Evolutionary conservation across 2,797 vertebrate genomes (phyloP).

Genomic region (Enteromius afrohamiltoni): DNA sequence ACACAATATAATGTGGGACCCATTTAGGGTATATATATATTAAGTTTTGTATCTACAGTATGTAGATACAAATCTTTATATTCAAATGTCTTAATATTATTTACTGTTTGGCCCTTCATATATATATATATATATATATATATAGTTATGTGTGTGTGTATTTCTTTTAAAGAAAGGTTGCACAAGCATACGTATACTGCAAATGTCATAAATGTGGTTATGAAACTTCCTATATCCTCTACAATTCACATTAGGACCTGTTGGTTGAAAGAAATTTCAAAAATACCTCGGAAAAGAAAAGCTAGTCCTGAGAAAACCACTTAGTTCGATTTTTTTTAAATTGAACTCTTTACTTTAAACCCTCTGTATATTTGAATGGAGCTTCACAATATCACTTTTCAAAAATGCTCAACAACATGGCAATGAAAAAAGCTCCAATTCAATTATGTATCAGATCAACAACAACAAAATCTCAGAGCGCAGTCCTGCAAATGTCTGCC

Average conservation of each 20-base stretch:
- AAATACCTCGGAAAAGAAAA: neutral
- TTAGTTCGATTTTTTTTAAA: neutral
- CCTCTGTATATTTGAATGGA: neutral
- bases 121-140: no score
- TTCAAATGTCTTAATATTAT: no score
- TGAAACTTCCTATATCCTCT: neutral
- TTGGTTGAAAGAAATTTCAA: neutral
- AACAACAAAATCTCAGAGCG: neutral
- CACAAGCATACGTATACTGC: neutral
- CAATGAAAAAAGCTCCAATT: neutral
- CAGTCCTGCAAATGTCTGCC: constrained; percentile 41
- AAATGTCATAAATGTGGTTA: neutral
- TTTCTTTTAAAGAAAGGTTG: neutral
- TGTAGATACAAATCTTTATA: no score
- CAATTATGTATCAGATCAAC: constrained; percentile 13
- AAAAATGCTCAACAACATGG: neutral
- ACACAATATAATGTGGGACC: no score
- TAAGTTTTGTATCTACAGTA: no score
- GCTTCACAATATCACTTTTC: neutral
- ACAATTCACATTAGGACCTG: neutral
- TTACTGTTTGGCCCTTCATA: no score
- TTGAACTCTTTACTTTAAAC: neutral
- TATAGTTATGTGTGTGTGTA: no score
- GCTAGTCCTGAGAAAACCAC: neutral
- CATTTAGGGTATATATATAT: no score